A percentile compares a stretch with the other conserved stretches of the same genome.
These are phyloP conservation scores for Cybosia mesomella DNA, from an alignment of 2,888 invertebrate genomes.

Conservation along the genomic window DNA sequence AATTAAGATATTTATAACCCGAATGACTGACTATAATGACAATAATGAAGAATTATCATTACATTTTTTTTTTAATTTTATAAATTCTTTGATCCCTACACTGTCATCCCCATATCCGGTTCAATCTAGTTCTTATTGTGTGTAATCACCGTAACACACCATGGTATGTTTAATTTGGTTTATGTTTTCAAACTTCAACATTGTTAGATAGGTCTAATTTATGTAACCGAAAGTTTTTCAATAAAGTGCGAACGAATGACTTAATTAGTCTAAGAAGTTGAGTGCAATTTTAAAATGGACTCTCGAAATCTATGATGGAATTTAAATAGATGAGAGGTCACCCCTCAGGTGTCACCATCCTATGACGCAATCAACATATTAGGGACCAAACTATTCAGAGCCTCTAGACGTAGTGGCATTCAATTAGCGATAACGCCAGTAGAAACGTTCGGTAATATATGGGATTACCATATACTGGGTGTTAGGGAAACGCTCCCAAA, in stretches of 20 bases:
- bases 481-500: too few species aligned
- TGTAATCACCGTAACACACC: not conserved
- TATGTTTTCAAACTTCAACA: constrained; percentile 46
- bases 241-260: constrained; percentile 37
- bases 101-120: not conserved
- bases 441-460: too few species aligned
- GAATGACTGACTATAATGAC: too few species aligned
- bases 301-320: constrained; percentile 5
- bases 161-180: constrained; percentile 26
- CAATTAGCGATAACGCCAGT: too few species aligned
- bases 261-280: constrained; percentile 30
- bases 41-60: too few species aligned
- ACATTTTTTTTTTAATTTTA: not conserved
- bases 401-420: too few species aligned
- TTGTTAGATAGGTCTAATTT: constrained; percentile 47
- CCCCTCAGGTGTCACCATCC: too few species aligned
- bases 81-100: not conserved
- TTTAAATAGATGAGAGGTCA: not conserved
- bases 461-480: too few species aligned
- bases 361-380: too few species aligned
- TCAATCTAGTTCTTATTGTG: not conserved
- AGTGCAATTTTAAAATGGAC: constrained; percentile 30
- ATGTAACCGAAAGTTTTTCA: constrained; percentile 42
- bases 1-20: too few species aligned
- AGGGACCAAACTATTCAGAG: too few species aligned